Evolutionary conservation across 2,888 invertebrate genomes (phyloP).

Genomic region (Drosophila nr. fundita): DNA sequence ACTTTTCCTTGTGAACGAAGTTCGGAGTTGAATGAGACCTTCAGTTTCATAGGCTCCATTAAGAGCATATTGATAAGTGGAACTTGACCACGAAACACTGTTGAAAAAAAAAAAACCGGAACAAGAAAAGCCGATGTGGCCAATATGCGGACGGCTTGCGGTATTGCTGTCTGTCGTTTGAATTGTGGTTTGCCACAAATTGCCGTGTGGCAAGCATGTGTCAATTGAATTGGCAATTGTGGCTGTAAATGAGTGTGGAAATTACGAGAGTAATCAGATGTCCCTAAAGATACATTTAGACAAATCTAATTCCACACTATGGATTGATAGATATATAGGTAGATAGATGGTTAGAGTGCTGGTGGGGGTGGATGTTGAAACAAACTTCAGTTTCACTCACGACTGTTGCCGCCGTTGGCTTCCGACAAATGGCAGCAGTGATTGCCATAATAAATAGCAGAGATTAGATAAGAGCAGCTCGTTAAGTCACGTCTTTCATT

Average conservation of each 20-base stretch:
- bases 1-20: not conserved
- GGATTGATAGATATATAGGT: slow-evolving; percentile 11
- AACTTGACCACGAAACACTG: not conserved
- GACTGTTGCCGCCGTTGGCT: slow-evolving; percentile 66
- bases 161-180: not conserved
- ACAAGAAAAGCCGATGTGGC: not conserved
- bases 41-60: not conserved
- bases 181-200: slow-evolving; percentile 29
- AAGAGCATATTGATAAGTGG: not conserved
- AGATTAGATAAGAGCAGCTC: slow-evolving; percentile 60
- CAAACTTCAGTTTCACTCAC: slow-evolving; percentile 72
- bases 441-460: slow-evolving; percentile 51
- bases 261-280: slow-evolving; percentile 34
- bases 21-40: not conserved
- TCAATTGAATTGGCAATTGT: slow-evolving; percentile 32
- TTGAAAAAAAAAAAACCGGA: not conserved
- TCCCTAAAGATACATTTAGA: slow-evolving; percentile 34
- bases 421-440: slow-evolving; percentile 69
- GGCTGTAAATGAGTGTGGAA: slow-evolving; percentile 41
- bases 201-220: slow-evolving; percentile 18
- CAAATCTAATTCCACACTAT: slow-evolving; percentile 27
- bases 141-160: not conserved
- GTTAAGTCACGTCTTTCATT: slow-evolving; percentile 33
- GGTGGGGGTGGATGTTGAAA: slow-evolving; percentile 49
- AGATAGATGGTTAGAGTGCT: not conserved